Evolutionary conservation across 2,797 vertebrate species (phyloP).

Genomic region (Manis pentadactyla): DNA sequence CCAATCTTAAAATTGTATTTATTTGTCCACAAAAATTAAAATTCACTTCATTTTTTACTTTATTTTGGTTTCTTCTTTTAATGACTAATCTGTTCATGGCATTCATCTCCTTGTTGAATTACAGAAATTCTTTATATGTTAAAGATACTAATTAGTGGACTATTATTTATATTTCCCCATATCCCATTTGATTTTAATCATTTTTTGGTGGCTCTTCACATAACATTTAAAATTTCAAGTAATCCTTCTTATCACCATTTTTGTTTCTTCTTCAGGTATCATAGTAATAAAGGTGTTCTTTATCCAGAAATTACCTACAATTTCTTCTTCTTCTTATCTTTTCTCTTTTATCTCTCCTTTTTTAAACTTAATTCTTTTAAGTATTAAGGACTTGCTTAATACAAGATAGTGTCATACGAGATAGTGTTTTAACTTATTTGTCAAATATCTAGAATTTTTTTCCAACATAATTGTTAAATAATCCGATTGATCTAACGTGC

Average conservation of each 20-base stretch:
- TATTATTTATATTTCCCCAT: neutral
- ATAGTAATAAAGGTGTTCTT: neutral
- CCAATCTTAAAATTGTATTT: neutral
- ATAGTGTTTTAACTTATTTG: neutral
- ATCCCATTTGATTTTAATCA: neutral
- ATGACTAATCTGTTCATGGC: neutral
- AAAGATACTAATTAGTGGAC: neutral
- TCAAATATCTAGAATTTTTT: neutral
- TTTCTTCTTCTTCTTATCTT: neutral
- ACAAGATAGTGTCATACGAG: neutral
- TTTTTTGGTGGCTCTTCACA: neutral
- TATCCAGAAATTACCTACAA: neutral
- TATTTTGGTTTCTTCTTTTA: neutral
- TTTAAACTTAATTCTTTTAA: slow-evolving; percentile 7
- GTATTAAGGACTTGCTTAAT: neutral
- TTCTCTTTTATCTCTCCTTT: neutral
- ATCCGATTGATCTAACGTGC: neutral
- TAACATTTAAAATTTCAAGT: slow-evolving; percentile 21
- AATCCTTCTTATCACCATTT: neutral
- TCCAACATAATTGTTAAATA: neutral
- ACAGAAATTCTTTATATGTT: neutral
- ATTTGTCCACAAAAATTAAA: neutral
- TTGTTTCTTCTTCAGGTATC: neutral
- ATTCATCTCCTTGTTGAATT: neutral
- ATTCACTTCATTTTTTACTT: neutral